Percentiles rank a stretch among this genome's conserved stretches.
Conservation (phyloP, 2,888 invertebrate genomes). For the Gisinianus flammeolus region DNA sequence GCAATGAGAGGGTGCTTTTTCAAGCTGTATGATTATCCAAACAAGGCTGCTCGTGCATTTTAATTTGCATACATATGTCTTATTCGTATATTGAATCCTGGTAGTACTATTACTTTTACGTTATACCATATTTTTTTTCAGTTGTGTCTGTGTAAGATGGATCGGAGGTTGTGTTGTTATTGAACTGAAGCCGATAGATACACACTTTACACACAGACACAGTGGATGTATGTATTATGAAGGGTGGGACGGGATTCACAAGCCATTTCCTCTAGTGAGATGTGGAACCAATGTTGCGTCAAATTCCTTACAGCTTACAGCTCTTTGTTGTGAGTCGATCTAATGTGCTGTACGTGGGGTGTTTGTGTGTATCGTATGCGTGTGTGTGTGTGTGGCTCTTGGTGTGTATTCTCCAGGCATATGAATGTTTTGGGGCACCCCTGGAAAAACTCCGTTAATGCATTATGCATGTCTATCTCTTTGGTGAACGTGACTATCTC, state of each 20-base stretch:
- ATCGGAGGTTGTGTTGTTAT: no score
- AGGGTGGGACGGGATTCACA: not conserved
- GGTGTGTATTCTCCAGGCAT: not conserved
- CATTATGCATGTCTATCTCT: slow-evolving; percentile 20
- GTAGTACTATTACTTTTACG: no score
- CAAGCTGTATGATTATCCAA: no score
- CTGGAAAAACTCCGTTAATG: not conserved
- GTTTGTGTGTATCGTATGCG: not conserved
- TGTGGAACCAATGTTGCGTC: slow-evolving; percentile 23
- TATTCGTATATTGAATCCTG: no score
- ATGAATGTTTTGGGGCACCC: not conserved
- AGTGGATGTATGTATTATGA: no score
- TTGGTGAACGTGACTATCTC: slow-evolving; percentile 25
- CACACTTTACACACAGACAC: no score
- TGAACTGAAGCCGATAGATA: no score
- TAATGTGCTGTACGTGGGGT: not conserved
- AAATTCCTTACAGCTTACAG: slow-evolving; percentile 30
- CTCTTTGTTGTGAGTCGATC: not conserved
- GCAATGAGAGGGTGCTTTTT: no score
- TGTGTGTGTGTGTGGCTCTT: not conserved
- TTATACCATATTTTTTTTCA: no score
- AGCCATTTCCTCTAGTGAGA: slow-evolving; percentile 13
- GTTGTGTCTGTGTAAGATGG: no score
- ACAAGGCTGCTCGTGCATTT: no score
- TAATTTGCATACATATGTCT: no score